phyloP scores from a whole-genome alignment of 2,888 invertebrate genomes.

The Mechanitis mazaeus region DNA sequence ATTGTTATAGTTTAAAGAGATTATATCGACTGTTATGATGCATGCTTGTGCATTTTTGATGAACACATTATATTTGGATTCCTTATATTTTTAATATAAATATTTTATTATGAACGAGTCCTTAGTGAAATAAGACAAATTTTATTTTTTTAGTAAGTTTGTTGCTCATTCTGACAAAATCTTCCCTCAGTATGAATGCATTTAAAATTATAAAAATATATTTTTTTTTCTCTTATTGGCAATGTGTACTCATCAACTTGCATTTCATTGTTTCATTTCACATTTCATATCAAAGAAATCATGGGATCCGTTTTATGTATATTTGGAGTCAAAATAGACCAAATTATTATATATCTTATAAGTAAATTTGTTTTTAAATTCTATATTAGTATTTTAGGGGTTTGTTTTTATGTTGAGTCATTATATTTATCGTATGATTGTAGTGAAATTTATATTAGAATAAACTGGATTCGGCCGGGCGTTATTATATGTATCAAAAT shows the following conservation, averaged over 20 bases:
- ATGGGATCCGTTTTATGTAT: slow-evolving; percentile 29
- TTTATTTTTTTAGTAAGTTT: not conserved
- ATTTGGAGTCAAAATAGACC: slow-evolving; percentile 37
- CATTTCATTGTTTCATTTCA: slow-evolving; percentile 22
- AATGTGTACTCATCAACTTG: slow-evolving; percentile 19
- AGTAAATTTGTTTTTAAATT: slow-evolving; percentile 23
- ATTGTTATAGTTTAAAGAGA: slow-evolving; percentile 19
- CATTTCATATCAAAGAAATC: slow-evolving; percentile 15
- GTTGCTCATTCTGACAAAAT: not conserved
- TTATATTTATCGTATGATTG: slow-evolving; percentile 37
- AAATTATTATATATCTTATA: slow-evolving; percentile 32
- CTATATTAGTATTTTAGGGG: slow-evolving; percentile 24
- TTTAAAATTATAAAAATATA: slow-evolving; percentile 10
- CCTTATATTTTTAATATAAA: slow-evolving; percentile 10
- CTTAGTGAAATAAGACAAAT: slow-evolving; percentile 7
- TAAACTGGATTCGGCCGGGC: slow-evolving; percentile 24
- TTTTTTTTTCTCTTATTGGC: slow-evolving; percentile 17
- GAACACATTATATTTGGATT: slow-evolving; percentile 29
- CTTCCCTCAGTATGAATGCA: not conserved
- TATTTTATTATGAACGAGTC: not conserved
- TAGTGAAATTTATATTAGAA: slow-evolving; percentile 32
- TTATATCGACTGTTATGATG: slow-evolving; percentile 33
- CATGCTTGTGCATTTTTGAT: slow-evolving; percentile 45
- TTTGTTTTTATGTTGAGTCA: slow-evolving; percentile 40
- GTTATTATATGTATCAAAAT: slow-evolving; percentile 27